phyloP scores from a whole-genome alignment of 2,888 invertebrate genomes.

The Ochlodes sylvanus region DNA sequence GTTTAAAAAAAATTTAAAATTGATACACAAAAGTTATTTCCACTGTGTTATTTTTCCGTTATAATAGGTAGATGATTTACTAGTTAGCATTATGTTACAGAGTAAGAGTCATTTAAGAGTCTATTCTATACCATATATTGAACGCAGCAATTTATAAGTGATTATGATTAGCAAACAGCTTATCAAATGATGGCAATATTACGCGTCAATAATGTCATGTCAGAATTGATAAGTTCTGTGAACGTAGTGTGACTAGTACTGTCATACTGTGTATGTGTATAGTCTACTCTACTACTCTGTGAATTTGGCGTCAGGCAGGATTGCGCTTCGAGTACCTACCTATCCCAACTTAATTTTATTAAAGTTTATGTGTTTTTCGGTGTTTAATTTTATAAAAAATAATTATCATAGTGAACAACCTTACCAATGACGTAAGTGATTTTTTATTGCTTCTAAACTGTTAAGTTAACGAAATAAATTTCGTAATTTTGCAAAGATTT shows the following conservation, averaged over 20 bases:
- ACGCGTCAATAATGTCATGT: constrained; percentile 9
- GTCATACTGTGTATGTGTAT: too few relatives aligned
- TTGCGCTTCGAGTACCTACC: background rate
- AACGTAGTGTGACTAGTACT: too few relatives aligned
- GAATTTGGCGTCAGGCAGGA: background rate
- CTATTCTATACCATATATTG: background rate
- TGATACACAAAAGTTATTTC: too few relatives aligned
- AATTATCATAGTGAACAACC: constrained; percentile 40
- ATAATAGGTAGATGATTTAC: too few relatives aligned
- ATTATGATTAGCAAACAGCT: background rate
- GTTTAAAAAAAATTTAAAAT: too few relatives aligned
- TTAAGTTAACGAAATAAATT: background rate
- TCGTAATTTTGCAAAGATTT: background rate
- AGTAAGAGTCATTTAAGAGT: too few relatives aligned
- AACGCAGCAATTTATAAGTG: background rate
- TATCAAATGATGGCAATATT: background rate
- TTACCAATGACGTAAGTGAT: constrained; percentile 26
- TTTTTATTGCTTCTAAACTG: background rate
- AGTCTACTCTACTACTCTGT: too few relatives aligned
- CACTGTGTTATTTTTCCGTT: too few relatives aligned
- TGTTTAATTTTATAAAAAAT: constrained; percentile 40
- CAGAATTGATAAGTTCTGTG: background rate
- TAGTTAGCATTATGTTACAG: too few relatives aligned
- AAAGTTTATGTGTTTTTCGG: constrained; percentile 4
- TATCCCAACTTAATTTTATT: constrained; percentile 3